Percentiles rank a stretch among this genome's conserved stretches.
Conservation (phyloP, 2,888 invertebrate species). For the Volucella zonaria region DNA sequence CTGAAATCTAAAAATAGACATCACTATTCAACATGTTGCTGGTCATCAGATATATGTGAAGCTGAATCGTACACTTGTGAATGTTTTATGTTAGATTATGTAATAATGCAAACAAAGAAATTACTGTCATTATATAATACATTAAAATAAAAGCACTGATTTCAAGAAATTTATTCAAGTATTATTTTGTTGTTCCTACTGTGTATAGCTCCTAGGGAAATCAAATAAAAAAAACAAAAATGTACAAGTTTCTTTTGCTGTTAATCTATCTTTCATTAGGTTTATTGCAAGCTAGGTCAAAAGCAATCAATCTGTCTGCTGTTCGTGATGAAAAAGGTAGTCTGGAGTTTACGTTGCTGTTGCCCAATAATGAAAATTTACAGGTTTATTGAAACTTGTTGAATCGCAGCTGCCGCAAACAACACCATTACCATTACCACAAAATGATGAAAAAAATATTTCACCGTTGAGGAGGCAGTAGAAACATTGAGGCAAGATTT, state of each 20-base stretch:
- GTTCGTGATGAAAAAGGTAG: constrained; percentile 13
- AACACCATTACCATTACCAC: not conserved
- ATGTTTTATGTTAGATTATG: constrained; percentile 7
- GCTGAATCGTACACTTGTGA: constrained; percentile 7
- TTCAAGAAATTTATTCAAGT: not conserved
- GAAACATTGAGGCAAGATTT: constrained; percentile 61
- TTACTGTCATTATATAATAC: not conserved
- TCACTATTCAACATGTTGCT: constrained; percentile 4
- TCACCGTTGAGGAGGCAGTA: constrained; percentile 52
- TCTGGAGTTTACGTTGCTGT: constrained; percentile 2
- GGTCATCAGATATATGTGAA: constrained; percentile 7
- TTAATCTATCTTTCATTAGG: no score
- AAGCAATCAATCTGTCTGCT: constrained; percentile 12
- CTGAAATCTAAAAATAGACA: not conserved
- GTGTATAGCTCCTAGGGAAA: no score
- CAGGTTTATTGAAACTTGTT: constrained; percentile 7
- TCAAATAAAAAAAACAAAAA: not conserved
- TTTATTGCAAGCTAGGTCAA: not conserved
- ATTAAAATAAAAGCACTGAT: not conserved
- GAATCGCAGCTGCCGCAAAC: not conserved
- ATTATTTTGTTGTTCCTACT: not conserved
- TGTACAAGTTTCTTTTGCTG: no score
- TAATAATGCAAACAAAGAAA: not conserved
- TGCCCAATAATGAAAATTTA: constrained; percentile 23
- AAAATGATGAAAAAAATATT: constrained; percentile 7